phyloP scores from a whole-genome alignment of 2,888 invertebrate genomes.

The Lutraria lutraria region DNA sequence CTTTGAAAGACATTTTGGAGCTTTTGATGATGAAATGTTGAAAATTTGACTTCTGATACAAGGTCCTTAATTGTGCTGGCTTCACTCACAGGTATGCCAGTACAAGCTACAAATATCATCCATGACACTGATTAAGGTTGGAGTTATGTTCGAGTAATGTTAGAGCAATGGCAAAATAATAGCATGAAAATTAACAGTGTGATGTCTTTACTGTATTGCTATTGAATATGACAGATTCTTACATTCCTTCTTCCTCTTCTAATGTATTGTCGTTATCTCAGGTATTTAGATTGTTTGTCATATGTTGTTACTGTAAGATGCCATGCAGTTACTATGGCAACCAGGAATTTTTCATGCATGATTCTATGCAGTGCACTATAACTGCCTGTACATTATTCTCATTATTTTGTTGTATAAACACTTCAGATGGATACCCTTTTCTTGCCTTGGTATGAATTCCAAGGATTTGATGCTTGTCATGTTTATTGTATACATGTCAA shows the following conservation, averaged over 20 bases:
- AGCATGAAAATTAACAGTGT: neutral
- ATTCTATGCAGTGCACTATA: neutral
- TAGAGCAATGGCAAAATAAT: neutral
- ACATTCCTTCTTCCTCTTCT: neutral
- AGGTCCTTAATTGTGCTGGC: too few relatives aligned
- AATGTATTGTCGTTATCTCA: neutral
- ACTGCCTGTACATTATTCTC: conserved; percentile 8
- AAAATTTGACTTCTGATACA: too few relatives aligned
- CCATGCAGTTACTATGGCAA: conserved; percentile 4
- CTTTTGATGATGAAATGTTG: too few relatives aligned
- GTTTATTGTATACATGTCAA: neutral
- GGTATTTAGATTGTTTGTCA: conserved; percentile 21
- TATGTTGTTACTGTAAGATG: conserved; percentile 9
- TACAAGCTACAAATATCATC: neutral
- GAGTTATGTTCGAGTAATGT: too few relatives aligned
- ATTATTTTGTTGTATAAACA: neutral
- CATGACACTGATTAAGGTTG: neutral
- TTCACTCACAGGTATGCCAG: too few relatives aligned
- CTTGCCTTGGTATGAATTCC: neutral
- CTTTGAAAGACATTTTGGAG: too few relatives aligned
- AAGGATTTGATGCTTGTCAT: neutral
- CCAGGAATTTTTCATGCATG: neutral
- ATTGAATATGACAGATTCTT: conserved; percentile 11
- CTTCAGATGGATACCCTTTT: neutral
- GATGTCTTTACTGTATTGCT: neutral